Evolutionary conservation across 1,140 invertebrate species (phyloP), one percentile per base, ranked within the genome.

Genomic region (Pollicipes pollicipes): DNA sequence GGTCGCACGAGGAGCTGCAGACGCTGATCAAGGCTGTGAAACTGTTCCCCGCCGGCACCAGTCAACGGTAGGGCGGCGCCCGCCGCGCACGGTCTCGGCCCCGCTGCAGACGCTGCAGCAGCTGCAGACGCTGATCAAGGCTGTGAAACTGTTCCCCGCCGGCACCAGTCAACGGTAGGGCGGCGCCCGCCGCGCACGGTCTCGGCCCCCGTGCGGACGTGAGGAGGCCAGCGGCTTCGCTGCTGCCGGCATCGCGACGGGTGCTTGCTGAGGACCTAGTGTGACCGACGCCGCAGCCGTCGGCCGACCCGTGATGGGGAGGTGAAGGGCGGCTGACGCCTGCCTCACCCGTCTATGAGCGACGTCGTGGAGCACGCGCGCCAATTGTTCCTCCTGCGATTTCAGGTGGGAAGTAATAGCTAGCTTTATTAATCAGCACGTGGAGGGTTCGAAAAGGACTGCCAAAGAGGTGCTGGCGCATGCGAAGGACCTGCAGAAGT

Each of bases 11-110:
- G 70, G 93, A 98, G 76, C 81, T 93, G 0, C 90, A 94, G 75
- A 79, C 95, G 27, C 83, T 98, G 0, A 95, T 97, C 28, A 98
- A 98, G 80, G 94, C 91, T 45, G 93, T 97, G 0, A 97, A 97
- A 82, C 78, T 98, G 2, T 98, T 97, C 79, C 95, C 96, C 0
- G 93, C 94, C 66, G 95, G 96, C 26, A 98, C 95, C 0, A 90
- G 88, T 79, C 90, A 96, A 77, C 84, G 93, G 75, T 84, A 72
- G 72, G 70, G 68, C 13, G 45, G 63, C 28, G 68, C 32, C 31
- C 35, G n/a, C n/a, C 26, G 1, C 29, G 66, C 73, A 64, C 35
- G 63, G 69, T 30, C 68, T 70, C 35, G 28, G 30, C 31, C 70
- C 63, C 28, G 10, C 70, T 76, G 58, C 31, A 0, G 31, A 30